Evolutionary conservation across 2,113 vertebrate species (phyloP).

Genomic region (Ageneiosus marmoratus): DNA sequence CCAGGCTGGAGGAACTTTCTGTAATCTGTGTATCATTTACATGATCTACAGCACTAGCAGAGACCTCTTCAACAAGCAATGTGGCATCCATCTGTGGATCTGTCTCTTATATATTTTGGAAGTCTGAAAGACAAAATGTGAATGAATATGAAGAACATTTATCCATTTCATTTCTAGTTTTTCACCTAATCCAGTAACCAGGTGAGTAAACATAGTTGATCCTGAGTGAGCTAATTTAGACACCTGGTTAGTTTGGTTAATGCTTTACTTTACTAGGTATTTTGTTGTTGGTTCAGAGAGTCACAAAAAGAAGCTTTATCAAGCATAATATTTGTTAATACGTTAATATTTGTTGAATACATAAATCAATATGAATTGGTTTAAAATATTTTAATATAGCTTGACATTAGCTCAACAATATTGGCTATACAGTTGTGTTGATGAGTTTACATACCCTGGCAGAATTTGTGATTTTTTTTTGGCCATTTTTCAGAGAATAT

Average conservation of each 20-base stretch:
- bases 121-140: slow-evolving; percentile 26
- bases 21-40: background rate
- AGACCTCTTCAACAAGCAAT: background rate
- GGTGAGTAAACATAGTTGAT: background rate
- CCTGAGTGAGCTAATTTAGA: background rate
- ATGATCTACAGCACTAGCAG: background rate
- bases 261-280: background rate
- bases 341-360: too few relatives aligned
- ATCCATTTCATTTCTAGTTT: background rate
- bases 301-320: background rate
- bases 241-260: background rate
- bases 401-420: too few relatives aligned
- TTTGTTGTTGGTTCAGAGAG: background rate
- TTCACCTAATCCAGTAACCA: background rate
- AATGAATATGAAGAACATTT: background rate
- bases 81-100: slow-evolving; percentile 18
- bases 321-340: background rate
- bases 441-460: too few relatives aligned
- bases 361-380: too few relatives aligned
- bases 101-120: background rate
- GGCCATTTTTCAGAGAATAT: too few relatives aligned
- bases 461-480: too few relatives aligned
- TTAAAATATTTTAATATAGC: too few relatives aligned
- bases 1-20: background rate
- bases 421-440: too few relatives aligned